Percentiles rank a stretch among this genome's conserved stretches.
Conservation (phyloP, 2,888 invertebrate genomes). For the Cremastinae sp. region DNA sequence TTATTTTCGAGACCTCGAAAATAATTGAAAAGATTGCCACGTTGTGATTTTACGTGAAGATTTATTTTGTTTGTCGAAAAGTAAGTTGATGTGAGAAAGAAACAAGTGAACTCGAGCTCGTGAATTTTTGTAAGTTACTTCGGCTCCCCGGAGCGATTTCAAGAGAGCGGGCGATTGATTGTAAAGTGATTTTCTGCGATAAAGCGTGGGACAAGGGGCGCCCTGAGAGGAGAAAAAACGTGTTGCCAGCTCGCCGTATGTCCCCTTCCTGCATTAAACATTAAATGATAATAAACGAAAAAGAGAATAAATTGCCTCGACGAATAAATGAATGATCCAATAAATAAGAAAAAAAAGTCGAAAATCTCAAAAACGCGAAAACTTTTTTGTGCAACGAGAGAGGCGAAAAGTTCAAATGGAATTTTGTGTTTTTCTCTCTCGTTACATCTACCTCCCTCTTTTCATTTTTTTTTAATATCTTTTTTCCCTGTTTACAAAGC, state of each 20-base stretch:
- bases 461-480: background rate
- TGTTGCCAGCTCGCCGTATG: conserved; percentile 62
- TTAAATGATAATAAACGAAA: conserved; percentile 14
- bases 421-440: background rate
- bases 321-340: conserved; percentile 65
- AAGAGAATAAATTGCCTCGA: conserved; percentile 62
- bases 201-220: conserved; percentile 39
- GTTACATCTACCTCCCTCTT: background rate
- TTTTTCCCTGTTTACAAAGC: background rate
- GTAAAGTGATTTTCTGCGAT: conserved; percentile 54
- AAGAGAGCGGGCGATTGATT: conserved; percentile 53
- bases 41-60: conserved; percentile 24
- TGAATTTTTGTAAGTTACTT: conserved; percentile 42
- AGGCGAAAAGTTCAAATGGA: background rate
- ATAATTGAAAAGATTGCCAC: conserved; percentile 20
- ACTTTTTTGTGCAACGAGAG: conserved; percentile 7
- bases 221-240: conserved; percentile 56
- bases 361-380: background rate
- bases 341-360: conserved; percentile 59
- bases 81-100: conserved; percentile 12
- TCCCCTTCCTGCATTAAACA: conserved; percentile 64
- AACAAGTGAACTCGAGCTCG: conserved; percentile 19
- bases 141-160: conserved; percentile 41
- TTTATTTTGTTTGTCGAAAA: conserved; percentile 14
- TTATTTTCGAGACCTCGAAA: conserved; percentile 54